phyloP scores from a whole-genome alignment of 2,888 invertebrate species.

The Julus scanicus region DNA sequence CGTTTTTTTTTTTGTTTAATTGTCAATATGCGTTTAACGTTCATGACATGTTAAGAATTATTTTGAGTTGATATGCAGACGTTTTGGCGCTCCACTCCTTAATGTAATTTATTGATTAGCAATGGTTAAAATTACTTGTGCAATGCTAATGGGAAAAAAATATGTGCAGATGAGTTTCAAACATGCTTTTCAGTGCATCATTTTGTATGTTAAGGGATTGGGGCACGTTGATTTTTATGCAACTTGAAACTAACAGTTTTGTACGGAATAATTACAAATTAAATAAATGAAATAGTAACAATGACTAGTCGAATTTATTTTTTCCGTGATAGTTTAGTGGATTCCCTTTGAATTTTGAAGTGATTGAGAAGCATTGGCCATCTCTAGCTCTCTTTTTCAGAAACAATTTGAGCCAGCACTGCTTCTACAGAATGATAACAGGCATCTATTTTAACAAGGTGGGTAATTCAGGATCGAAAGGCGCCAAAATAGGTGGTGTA shows the following conservation, averaged over 20 bases:
- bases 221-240: neutral
- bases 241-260: constrained; percentile 16
- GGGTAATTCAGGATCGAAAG: no score
- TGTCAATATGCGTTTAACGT: neutral
- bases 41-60: neutral
- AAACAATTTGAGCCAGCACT: no score
- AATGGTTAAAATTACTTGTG: neutral
- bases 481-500: no score
- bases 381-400: no score
- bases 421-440: no score
- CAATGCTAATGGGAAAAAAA: constrained; percentile 3
- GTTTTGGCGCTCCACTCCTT: neutral
- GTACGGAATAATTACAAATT: neutral
- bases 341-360: no score
- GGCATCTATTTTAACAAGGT: no score
- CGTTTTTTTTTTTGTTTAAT: neutral
- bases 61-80: neutral
- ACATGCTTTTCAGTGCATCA: neutral
- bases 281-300: neutral
- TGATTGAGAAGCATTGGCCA: no score
- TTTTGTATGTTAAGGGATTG: neutral
- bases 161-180: neutral
- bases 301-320: no score
- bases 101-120: constrained; percentile 42
- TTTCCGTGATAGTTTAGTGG: no score